Evolutionary conservation across 2,113 vertebrate species (phyloP).

Genomic region (Syrmaticus mikado): DNA sequence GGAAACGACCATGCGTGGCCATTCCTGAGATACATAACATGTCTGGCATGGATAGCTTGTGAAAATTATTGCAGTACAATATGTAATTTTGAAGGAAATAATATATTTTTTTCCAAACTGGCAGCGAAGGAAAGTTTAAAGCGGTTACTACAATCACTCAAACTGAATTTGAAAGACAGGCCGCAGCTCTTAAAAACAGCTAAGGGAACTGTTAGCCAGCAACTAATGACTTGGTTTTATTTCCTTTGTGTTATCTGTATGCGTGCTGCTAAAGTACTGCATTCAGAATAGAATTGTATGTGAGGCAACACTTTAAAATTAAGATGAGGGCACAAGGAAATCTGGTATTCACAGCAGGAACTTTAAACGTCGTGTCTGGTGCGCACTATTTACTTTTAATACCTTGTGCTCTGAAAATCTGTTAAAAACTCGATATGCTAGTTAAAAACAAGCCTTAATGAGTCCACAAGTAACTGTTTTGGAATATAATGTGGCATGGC

Average conservation of each 20-base stretch:
- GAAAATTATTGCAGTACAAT: background rate
- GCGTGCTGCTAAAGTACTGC: background rate
- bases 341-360: conserved; percentile 28
- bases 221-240: background rate
- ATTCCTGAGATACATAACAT: fast-evolving
- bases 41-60: background rate
- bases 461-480: conserved; percentile 23
- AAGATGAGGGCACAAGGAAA: background rate
- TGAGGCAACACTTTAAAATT: background rate
- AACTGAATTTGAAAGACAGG: background rate
- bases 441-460: conserved; percentile 32
- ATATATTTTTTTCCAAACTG: background rate
- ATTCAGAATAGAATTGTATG: background rate
- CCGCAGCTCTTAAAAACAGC: background rate
- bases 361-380: background rate
- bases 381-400: background rate
- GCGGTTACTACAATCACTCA: background rate
- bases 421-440: background rate
- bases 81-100: too few relatives aligned
- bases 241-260: background rate
- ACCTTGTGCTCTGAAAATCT: background rate
- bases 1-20: fast-evolving
- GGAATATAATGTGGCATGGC: background rate
- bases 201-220: background rate
- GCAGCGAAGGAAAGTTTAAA: background rate